phyloP scores from a whole-genome alignment of 2,888 invertebrate species.

The Philereme vetulata region DNA sequence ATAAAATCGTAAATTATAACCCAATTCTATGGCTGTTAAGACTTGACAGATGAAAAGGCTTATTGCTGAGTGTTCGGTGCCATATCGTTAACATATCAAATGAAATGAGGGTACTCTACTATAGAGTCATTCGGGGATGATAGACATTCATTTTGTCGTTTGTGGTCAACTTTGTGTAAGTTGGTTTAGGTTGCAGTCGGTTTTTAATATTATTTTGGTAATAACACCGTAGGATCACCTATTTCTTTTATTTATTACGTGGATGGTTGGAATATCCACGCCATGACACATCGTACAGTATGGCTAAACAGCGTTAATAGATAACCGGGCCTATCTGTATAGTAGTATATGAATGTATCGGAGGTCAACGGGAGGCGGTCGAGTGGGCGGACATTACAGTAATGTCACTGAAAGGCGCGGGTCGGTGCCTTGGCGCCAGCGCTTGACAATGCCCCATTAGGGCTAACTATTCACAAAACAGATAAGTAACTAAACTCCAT shows the following conservation, averaged over 20 bases:
- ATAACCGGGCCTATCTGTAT: constrained; percentile 20
- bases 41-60: constrained; percentile 83
- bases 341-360: constrained; percentile 38
- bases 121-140: constrained; percentile 68
- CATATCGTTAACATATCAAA: constrained; percentile 77
- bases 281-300: constrained; percentile 24
- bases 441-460: constrained; percentile 60
- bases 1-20: constrained; percentile 84
- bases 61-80: constrained; percentile 69
- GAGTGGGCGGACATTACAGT: constrained; percentile 56
- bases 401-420: constrained; percentile 51
- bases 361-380: constrained; percentile 47
- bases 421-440: constrained; percentile 48
- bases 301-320: constrained; percentile 21
- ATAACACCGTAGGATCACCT: constrained; percentile 32
- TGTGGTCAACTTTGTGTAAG: constrained; percentile 48
- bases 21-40: constrained; percentile 81
- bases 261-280: constrained; percentile 20
- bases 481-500: constrained; percentile 34
- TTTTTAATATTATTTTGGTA: constrained; percentile 36
- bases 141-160: constrained; percentile 59
- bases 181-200: constrained; percentile 36
- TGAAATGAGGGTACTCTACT: constrained; percentile 70
- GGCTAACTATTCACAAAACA: constrained; percentile 48
- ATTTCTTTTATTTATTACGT: constrained; percentile 27